phyloP scores from a whole-genome alignment of 2,888 invertebrate species.

The Drosophila cyrtoloma region DNA sequence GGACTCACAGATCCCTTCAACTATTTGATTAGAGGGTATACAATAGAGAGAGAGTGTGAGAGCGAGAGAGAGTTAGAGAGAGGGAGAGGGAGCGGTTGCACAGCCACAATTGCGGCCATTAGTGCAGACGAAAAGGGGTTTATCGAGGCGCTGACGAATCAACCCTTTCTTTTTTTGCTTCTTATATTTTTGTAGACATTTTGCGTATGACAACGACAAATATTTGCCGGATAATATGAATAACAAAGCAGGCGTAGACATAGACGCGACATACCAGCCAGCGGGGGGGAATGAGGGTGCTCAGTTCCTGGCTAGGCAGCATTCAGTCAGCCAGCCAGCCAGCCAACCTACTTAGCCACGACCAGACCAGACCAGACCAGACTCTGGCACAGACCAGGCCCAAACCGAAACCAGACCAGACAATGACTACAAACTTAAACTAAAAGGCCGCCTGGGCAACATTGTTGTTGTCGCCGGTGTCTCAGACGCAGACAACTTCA shows the following conservation, averaged over 20 bases:
- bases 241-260: slow-evolving; percentile 75
- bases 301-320: slow-evolving; percentile 19
- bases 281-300: slow-evolving; percentile 18
- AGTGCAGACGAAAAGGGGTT: slow-evolving; percentile 45
- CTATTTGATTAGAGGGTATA: background rate
- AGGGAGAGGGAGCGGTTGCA: slow-evolving; percentile 16
- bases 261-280: slow-evolving; percentile 38
- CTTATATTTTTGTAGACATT: slow-evolving; percentile 61
- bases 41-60: background rate
- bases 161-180: slow-evolving; percentile 61
- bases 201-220: slow-evolving; percentile 81
- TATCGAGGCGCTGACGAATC: slow-evolving; percentile 52
- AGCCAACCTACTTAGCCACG: slow-evolving; percentile 69
- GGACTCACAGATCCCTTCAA: background rate
- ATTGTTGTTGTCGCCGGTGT: slow-evolving; percentile 68
- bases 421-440: slow-evolving; percentile 73
- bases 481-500: slow-evolving; percentile 81
- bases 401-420: slow-evolving; percentile 52
- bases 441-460: slow-evolving; percentile 74
- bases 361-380: slow-evolving; percentile 29
- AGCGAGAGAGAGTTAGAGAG: background rate
- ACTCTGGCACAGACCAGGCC: slow-evolving; percentile 27
- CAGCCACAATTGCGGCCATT: slow-evolving; percentile 80
- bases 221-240: slow-evolving; percentile 82
- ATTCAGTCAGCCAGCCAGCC: slow-evolving; percentile 39